These are phyloP conservation scores for Lymantria monacha DNA, from an alignment of 2,888 invertebrate species.

Conservation along the genomic window DNA sequence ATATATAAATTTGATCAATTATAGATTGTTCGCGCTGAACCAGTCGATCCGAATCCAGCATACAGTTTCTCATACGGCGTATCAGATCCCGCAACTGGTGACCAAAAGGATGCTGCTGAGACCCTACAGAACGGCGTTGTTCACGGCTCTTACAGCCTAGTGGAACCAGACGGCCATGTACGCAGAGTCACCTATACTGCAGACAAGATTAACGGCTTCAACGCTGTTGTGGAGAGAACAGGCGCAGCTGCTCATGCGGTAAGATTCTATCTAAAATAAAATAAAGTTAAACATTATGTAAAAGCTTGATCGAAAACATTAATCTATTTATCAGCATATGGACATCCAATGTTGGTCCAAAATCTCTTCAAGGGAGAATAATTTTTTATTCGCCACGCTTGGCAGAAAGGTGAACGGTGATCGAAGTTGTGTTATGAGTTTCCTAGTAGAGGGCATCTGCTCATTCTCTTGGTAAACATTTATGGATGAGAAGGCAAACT, in stretches of 20 bases:
- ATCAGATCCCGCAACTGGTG: conserved; percentile 74
- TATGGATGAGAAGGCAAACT: too few relatives aligned
- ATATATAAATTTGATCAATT: background rate
- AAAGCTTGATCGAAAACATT: too few relatives aligned
- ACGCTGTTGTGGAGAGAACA: conserved; percentile 77
- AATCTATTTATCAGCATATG: too few relatives aligned
- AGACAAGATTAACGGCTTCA: conserved; percentile 77
- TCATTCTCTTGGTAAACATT: too few relatives aligned
- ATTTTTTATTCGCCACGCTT: too few relatives aligned
- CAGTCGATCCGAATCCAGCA: conserved; percentile 77
- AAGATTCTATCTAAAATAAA: conserved; percentile 19
- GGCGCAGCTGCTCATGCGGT: conserved; percentile 68
- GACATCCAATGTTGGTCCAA: too few relatives aligned
- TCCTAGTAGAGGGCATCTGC: too few relatives aligned
- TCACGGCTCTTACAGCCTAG: conserved; percentile 78
- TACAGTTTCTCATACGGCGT: conserved; percentile 80
- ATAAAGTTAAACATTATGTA: background rate
- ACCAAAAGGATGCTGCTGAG: conserved; percentile 77
- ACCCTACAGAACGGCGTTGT: conserved; percentile 78
- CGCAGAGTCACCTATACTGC: conserved; percentile 79
- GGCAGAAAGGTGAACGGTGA: too few relatives aligned
- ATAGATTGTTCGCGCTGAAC: conserved; percentile 67
- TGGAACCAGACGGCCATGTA: conserved; percentile 77
- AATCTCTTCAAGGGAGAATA: too few relatives aligned
- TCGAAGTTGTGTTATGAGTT: too few relatives aligned